Conservation (phyloP, 2,113 vertebrate genomes). For the Mormyrus iriodes region DNA sequence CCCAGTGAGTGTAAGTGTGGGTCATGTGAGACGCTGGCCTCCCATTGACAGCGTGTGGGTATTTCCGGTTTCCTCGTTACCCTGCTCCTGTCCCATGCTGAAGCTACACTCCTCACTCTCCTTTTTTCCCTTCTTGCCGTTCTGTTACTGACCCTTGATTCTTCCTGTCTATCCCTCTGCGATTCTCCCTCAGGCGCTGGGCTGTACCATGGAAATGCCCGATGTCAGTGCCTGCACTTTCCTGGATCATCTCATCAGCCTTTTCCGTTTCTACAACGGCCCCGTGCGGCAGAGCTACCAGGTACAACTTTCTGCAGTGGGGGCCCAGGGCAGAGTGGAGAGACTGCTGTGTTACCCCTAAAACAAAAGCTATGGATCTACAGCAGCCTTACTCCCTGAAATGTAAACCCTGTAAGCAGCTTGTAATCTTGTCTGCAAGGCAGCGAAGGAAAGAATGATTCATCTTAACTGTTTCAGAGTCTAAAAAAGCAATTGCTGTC, state of each 20-base stretch:
- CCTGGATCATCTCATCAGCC: conserved; percentile 75
- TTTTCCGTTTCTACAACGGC: conserved; percentile 85
- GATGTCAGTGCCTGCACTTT: conserved; percentile 73
- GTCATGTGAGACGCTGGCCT: not conserved
- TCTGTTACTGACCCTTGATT: not conserved
- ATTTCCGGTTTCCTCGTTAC: not conserved
- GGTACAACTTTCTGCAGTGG: conserved; percentile 53
- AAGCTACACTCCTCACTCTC: not conserved
- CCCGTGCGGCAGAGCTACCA: conserved; percentile 66
- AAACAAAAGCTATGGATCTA: not conserved
- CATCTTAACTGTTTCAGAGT: not conserved
- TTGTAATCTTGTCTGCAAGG: not conserved
- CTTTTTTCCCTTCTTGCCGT: not conserved
- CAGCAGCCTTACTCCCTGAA: not conserved
- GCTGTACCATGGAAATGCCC: conserved; percentile 73
- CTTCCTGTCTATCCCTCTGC: conserved; percentile 19
- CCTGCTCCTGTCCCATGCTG: not conserved
- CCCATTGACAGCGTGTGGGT: not conserved
- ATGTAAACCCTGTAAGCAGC: not conserved
- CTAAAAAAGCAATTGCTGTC: not conserved
- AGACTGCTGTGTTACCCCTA: not conserved
- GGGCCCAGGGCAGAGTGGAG: not conserved
- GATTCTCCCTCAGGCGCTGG: conserved; percentile 69
- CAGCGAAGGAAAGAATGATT: not conserved
- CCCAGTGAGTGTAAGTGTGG: not conserved